Conservation (phyloP, 2,797 vertebrate species). For the Tiaroga cobitis region DNA sequence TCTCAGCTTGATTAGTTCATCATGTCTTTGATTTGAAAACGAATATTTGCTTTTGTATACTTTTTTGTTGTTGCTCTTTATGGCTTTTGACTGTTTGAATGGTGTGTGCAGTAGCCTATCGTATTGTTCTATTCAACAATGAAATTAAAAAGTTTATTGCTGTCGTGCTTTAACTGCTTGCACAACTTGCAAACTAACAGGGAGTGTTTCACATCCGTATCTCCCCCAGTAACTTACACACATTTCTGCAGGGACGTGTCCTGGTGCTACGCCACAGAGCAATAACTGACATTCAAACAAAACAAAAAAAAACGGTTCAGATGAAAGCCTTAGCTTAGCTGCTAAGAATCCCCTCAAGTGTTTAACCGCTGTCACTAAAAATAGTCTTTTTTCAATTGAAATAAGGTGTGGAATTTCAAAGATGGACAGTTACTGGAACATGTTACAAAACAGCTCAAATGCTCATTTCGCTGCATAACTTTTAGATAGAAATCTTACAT, state of each 20-base stretch:
- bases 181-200: too few species aligned
- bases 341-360: background rate
- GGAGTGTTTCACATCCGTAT: conserved; percentile 33
- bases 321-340: background rate
- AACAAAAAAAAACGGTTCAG: background rate
- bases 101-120: background rate
- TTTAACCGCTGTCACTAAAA: background rate
- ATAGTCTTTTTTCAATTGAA: background rate
- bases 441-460: background rate
- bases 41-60: background rate
- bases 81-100: background rate
- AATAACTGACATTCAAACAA: background rate
- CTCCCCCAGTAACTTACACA: conserved; percentile 11
- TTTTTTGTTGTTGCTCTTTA: too few species aligned
- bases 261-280: background rate
- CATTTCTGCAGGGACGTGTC: background rate
- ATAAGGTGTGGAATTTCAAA: background rate
- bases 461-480: background rate
- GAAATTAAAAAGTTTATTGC: conserved; percentile 13
- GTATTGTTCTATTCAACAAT: conserved; percentile 8
- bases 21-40: background rate
- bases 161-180: too few species aligned
- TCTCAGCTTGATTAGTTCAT: background rate
- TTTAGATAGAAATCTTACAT: background rate
- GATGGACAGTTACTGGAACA: background rate